A percentile compares a stretch with the other conserved stretches of the same genome.
Evolutionary conservation across 2,888 invertebrate genomes (phyloP).

Genomic region (Alviniconcha strummeri): DNA sequence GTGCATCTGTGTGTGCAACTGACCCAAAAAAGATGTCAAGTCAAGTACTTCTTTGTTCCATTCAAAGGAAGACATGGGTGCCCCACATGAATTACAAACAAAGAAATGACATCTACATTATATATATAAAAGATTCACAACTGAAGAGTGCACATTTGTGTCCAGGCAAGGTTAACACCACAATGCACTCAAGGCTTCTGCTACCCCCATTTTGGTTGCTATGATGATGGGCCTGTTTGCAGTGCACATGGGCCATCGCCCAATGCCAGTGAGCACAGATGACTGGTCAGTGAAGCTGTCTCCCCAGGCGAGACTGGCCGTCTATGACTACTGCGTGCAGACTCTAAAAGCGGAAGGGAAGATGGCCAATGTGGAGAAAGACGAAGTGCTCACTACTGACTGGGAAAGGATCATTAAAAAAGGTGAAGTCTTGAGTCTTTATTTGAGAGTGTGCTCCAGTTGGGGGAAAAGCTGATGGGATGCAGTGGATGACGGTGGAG

Average conservation of each 20-base stretch:
- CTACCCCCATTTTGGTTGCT: neutral
- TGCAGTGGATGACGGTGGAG: neutral
- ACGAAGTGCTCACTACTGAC: constrained; percentile 62
- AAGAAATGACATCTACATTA: too few species aligned
- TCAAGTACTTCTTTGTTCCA: too few species aligned
- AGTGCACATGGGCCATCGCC: constrained; percentile 60
- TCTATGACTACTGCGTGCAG: constrained; percentile 64
- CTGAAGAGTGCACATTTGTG: too few species aligned
- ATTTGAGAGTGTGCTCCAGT: neutral
- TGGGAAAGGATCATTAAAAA: constrained; percentile 51
- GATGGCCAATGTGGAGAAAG: constrained; percentile 54
- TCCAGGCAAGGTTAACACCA: too few species aligned
- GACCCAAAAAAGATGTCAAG: too few species aligned
- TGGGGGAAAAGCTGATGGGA: neutral
- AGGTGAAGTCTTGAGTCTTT: constrained; percentile 36
- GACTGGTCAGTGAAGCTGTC: constrained; percentile 58
- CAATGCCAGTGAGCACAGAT: constrained; percentile 61
- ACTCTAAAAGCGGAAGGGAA: constrained; percentile 58
- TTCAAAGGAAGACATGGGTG: too few species aligned
- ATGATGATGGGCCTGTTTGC: constrained; percentile 24
- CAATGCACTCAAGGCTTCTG: neutral
- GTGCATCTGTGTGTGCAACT: too few species aligned
- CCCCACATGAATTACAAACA: too few species aligned
- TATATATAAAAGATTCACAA: too few species aligned
- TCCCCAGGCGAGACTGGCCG: constrained; percentile 63